A percentile compares a stretch with the other conserved stretches of the same genome.
phyloP scores from a whole-genome alignment of 2,113 vertebrate species.

The Seriola dumerili region DNA sequence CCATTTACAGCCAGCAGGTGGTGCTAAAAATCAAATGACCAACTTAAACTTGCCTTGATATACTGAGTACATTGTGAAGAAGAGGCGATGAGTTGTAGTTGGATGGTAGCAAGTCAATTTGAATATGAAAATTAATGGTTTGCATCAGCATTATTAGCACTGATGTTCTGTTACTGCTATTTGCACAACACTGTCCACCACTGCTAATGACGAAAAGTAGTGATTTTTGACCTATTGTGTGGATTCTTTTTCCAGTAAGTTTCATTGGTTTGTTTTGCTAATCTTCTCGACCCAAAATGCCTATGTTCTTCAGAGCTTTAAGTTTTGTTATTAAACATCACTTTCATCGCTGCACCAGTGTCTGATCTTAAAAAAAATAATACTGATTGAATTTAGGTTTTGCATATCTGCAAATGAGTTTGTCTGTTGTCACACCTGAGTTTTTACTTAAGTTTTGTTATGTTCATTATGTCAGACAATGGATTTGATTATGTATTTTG shows the following conservation, averaged over 20 bases:
- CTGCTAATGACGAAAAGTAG: not conserved
- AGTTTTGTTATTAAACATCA: slow-evolving; percentile 14
- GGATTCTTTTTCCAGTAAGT: slow-evolving; percentile 49
- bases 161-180: slow-evolving; percentile 66
- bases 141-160: slow-evolving; percentile 49
- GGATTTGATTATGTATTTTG: slow-evolving; percentile 52
- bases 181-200: slow-evolving; percentile 68
- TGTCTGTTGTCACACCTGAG: slow-evolving; percentile 23
- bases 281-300: not conserved
- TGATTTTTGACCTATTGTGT: slow-evolving; percentile 26
- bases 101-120: not conserved
- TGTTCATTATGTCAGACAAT: slow-evolving; percentile 27
- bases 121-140: slow-evolving; percentile 32
- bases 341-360: slow-evolving; percentile 13
- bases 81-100: not conserved
- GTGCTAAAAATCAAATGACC: slow-evolving; percentile 68
- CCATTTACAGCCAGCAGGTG: slow-evolving; percentile 73
- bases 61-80: slow-evolving; percentile 14
- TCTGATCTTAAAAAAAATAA: slow-evolving; percentile 14
- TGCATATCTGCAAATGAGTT: not conserved
- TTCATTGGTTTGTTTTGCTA: not conserved
- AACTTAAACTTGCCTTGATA: slow-evolving; percentile 24
- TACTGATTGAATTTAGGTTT: not conserved
- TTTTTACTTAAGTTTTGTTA: slow-evolving; percentile 22
- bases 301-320: slow-evolving; percentile 23